phyloP scores from a whole-genome alignment of 2,888 invertebrate species.

The Nomada ferruginata region DNA sequence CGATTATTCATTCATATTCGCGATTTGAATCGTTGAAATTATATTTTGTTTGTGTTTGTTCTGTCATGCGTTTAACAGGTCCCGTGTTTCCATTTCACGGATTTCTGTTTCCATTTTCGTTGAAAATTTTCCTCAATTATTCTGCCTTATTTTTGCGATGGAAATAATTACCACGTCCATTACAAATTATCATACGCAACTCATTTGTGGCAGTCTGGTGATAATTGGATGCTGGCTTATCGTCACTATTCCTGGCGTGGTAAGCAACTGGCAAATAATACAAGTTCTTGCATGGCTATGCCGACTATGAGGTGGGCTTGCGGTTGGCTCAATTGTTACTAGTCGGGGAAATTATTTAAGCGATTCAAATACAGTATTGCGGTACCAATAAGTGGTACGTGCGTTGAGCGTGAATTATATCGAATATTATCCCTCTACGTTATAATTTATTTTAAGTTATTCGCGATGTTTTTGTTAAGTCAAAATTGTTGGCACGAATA shows the following conservation, averaged over 20 bases:
- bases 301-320: slow-evolving; percentile 12
- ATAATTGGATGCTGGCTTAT: slow-evolving; percentile 31
- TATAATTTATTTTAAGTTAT: no score
- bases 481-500: no score
- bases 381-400: neutral
- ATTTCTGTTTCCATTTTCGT: slow-evolving; percentile 26
- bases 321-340: neutral
- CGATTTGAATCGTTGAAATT: slow-evolving; percentile 48
- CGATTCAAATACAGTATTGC: neutral
- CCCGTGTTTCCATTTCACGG: slow-evolving; percentile 38
- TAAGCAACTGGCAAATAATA: neutral
- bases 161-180: slow-evolving; percentile 17
- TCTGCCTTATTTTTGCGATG: no score
- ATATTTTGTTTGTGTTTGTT: no score
- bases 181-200: slow-evolving; percentile 29
- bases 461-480: no score
- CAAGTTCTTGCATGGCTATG: neutral
- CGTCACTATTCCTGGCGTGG: neutral
- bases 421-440: no score
- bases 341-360: neutral
- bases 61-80: slow-evolving; percentile 16
- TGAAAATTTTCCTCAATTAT: slow-evolving; percentile 51
- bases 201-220: slow-evolving; percentile 42
- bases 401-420: neutral
- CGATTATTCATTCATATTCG: slow-evolving; percentile 71